Percentiles rank a stretch among this genome's conserved stretches.
These are phyloP conservation scores for Thinocorus orbignyianus DNA, from an alignment of 2,113 vertebrate genomes.

Conservation along the genomic window DNA sequence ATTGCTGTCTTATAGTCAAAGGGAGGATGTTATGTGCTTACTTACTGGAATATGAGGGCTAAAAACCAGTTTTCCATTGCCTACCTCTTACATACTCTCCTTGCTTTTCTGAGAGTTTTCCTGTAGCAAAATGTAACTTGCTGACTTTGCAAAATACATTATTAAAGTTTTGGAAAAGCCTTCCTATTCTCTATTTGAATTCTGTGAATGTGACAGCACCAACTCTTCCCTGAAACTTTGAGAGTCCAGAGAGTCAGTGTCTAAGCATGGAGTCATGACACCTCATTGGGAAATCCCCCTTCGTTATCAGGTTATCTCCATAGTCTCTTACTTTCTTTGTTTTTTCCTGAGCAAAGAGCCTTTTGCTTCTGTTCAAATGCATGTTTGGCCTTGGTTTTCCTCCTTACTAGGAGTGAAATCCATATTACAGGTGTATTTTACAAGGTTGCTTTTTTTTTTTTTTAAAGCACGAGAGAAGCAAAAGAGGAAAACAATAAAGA, in stretches of 20 bases:
- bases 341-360: neutral
- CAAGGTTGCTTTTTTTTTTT: neutral
- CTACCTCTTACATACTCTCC: neutral
- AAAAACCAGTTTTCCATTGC: neutral
- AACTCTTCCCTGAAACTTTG: neutral
- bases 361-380: neutral
- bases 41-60: neutral
- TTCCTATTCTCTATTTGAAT: neutral
- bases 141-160: neutral
- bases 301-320: neutral
- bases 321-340: neutral
- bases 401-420: neutral
- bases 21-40: neutral
- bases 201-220: neutral
- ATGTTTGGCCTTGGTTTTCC: neutral
- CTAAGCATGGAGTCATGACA: neutral
- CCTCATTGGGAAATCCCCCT: neutral
- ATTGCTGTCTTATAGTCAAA: neutral
- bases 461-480: neutral
- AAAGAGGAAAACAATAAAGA: slow-evolving; percentile 16
- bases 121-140: neutral
- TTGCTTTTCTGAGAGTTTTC: slow-evolving; percentile 16
- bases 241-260: neutral
- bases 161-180: neutral
- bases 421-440: neutral